Evolutionary conservation across 2,888 invertebrate genomes (phyloP), one percentile per base, ranked within the genome.

Genomic region (Micoletzkya japonica): DNA sequence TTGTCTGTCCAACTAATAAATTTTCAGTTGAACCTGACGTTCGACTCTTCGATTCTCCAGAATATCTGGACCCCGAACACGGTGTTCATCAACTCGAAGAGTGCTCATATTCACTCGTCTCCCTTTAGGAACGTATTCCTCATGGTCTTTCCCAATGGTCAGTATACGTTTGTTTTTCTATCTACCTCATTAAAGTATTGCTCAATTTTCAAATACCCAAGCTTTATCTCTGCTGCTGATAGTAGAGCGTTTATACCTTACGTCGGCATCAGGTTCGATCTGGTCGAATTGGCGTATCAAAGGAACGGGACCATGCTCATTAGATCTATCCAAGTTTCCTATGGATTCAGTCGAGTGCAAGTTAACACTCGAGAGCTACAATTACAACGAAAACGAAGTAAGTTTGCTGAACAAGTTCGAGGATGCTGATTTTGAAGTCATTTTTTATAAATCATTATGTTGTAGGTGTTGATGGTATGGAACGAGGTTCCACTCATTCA

Each of bases 111-210:
- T 50, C 85, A 85, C 74, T 76, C 78, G 44, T 83, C 83, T 20
- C 85, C 85, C 24, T 85, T 85, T 73, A 76, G 78, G 17, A 85
- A 85, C 70, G 83, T 85, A 30, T 85, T 85, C 70, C 76, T 85
- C 2, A 85, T 85, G 85, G 79, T 85, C 17, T 85, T 84, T 66
- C 85, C 85, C 26, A 85, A 85, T 73, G 84, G 83, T 82, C 28
- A 72, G 74, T 67, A 20, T 37, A n/a, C n/a, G n/a, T n/a, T n/a
- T 44, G n/a, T n/a, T 44, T 26, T 54, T 10, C 44, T 44, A 44
- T 44, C 20, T 44, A 10, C 44, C 20, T 44, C 44, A 44, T 44
- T 44, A n/a, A n/a, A n/a, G n/a, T n/a, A n/a, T n/a, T n/a, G n/a
- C n/a, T n/a, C n/a, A n/a, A n/a, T n/a, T n/a, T n/a, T n/a, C n/a